phyloP scores from a whole-genome alignment of 2,888 invertebrate genomes.

The Petrolisthes cinctipes region DNA sequence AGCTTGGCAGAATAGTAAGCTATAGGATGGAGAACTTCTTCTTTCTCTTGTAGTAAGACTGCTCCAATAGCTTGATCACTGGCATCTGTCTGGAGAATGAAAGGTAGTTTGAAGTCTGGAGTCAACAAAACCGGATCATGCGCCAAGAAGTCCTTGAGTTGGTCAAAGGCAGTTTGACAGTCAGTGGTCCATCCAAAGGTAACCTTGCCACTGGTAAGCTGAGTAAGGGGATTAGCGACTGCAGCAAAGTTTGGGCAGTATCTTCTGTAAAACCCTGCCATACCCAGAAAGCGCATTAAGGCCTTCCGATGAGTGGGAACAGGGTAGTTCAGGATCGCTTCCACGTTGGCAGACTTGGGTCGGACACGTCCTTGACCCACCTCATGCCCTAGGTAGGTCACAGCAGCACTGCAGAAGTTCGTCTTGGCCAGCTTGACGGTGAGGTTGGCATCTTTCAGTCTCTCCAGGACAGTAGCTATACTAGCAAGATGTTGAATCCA shows the following conservation, averaged over 20 bases:
- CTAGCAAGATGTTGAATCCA: neutral
- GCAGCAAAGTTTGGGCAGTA: neutral
- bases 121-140: neutral
- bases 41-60: neutral
- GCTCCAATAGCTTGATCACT: slow-evolving; percentile 1
- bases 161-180: neutral
- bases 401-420: neutral
- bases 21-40: neutral
- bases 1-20: neutral
- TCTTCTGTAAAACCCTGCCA: slow-evolving; percentile 12
- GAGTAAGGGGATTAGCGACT: neutral
- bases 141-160: neutral
- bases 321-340: slow-evolving; percentile 8
- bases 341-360: slow-evolving; percentile 16
- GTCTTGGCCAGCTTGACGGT: neutral
- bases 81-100: neutral
- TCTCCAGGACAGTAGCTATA: neutral
- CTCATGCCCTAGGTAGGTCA: slow-evolving; percentile 32
- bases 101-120: neutral
- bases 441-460: neutral
- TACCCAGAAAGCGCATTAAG: slow-evolving; percentile 16
- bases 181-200: neutral
- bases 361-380: neutral
- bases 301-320: neutral
- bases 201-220: neutral